phyloP scores from a whole-genome alignment of 2,888 invertebrate species.

The Panorpa germanica region DNA sequence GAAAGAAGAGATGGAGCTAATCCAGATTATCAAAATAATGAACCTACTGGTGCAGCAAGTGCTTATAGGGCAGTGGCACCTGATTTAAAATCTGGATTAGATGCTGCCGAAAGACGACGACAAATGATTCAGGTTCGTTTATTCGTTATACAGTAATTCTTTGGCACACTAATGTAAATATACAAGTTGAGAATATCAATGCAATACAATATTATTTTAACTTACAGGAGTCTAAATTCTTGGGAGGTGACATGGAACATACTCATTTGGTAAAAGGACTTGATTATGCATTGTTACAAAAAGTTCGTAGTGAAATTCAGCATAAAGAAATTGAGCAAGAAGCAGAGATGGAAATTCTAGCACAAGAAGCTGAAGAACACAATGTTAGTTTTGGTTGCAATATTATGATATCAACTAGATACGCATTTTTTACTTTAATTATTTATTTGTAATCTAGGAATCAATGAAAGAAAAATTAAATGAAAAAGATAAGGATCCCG shows the following conservation, averaged over 20 bases:
- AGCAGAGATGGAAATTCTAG: constrained; percentile 58
- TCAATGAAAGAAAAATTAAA: constrained; percentile 25
- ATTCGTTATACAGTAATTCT: no score
- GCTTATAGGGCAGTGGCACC: constrained; percentile 78
- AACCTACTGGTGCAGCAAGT: constrained; percentile 41
- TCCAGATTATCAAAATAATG: constrained; percentile 64
- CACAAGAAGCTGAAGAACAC: constrained; percentile 34
- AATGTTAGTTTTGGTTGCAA: no score
- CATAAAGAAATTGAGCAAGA: constrained; percentile 67
- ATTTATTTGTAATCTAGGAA: no score
- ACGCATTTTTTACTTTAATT: no score
- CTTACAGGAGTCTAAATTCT: constrained; percentile 89
- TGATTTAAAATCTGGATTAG: constrained; percentile 82
- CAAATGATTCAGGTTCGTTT: constrained; percentile 73
- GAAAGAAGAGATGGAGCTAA: constrained; percentile 75
- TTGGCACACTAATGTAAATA: no score
- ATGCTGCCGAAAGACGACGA: constrained; percentile 84
- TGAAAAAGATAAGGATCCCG: constrained; percentile 23
- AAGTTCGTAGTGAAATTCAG: constrained; percentile 82
- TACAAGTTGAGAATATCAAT: no score
- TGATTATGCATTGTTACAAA: constrained; percentile 80
- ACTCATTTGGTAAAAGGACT: constrained; percentile 98
- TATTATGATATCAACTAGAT: no score
- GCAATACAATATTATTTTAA: no score
- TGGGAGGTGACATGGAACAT: constrained; percentile 99